Conservation (phyloP, 2,888 invertebrate species). For the Carpatolechia fugitivella region DNA sequence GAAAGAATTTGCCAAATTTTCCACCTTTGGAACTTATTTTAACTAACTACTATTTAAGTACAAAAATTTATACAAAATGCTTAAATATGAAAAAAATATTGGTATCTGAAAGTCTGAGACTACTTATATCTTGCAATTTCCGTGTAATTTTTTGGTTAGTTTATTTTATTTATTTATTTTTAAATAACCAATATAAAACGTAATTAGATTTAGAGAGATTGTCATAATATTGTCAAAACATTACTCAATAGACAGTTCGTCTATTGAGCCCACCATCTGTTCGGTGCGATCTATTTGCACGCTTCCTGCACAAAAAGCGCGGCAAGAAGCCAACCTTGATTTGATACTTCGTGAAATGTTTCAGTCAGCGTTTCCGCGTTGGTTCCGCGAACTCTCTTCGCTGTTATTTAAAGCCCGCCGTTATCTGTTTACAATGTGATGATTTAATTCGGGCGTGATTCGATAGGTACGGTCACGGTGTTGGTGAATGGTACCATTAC, state of each 20-base stretch:
- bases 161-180: too few species aligned
- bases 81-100: too few species aligned
- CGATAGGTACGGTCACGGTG: not conserved
- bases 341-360: conserved; percentile 1
- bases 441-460: not conserved
- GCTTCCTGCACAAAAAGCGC: conserved; percentile 7
- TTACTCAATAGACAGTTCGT: not conserved
- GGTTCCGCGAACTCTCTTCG: conserved; percentile 5
- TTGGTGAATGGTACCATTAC: not conserved
- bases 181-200: too few species aligned
- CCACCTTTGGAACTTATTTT: too few species aligned
- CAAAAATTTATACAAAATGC: too few species aligned
- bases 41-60: too few species aligned
- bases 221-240: too few species aligned
- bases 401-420: not conserved
- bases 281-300: conserved; percentile 1
- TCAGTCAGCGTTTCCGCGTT: not conserved
- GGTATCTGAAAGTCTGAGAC: too few species aligned
- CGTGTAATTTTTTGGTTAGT: too few species aligned
- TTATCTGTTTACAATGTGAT: not conserved
- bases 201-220: too few species aligned
- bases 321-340: conserved; percentile 1
- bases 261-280: not conserved
- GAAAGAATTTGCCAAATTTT: too few species aligned
- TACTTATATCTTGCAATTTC: too few species aligned